Evolutionary conservation across 2,113 vertebrate genomes (phyloP).

Genomic region (Microcebus ravelobensis): DNA sequence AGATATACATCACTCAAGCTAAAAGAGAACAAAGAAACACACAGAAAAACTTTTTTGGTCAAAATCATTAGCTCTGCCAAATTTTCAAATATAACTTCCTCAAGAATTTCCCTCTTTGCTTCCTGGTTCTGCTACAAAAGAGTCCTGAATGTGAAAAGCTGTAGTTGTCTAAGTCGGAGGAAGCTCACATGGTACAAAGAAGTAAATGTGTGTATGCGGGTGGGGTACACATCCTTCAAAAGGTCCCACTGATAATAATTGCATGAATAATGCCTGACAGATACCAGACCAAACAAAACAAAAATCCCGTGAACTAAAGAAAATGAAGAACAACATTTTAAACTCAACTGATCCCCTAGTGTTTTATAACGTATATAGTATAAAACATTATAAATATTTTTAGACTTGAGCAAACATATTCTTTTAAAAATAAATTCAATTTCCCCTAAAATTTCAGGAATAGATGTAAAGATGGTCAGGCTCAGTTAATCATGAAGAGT

Average conservation of each 20-base stretch:
- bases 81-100: background rate
- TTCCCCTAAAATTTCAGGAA: background rate
- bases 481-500: background rate
- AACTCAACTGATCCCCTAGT: background rate
- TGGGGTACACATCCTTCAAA: background rate
- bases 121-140: background rate
- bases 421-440: background rate
- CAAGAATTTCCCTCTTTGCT: background rate
- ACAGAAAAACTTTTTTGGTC: background rate
- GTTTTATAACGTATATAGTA: background rate
- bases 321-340: background rate
- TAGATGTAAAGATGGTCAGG: background rate
- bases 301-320: background rate
- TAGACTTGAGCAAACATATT: background rate
- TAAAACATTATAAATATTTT: slow-evolving; percentile 10
- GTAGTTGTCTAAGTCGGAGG: background rate
- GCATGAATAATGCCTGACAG: background rate
- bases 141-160: background rate
- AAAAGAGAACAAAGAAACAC: background rate
- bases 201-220: background rate
- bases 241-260: background rate
- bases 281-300: background rate
- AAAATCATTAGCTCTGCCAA: background rate
- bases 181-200: background rate
- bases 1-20: background rate